Base-by-base conservation (phyloP, 2,888 invertebrate species). In the Nemapogon koenigi region DNA sequence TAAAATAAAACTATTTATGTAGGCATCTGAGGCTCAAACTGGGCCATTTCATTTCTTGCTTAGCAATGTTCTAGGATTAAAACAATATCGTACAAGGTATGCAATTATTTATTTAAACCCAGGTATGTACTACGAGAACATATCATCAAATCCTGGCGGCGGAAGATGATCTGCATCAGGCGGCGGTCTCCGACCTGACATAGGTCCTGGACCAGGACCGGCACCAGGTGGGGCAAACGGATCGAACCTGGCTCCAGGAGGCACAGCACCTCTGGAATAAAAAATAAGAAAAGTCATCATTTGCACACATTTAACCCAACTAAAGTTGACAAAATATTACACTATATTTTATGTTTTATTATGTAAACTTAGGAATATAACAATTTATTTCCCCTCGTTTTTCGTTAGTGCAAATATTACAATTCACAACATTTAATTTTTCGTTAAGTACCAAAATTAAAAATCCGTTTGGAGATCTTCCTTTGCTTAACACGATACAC, bases 241-340 rank as follows among this genome's bases (percentile, higher is more conserved):
- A 71, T 94, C 93, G 62, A 91, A 94, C 39, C 93, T 82, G 2
- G 92, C 90, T 10, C 91, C 90, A 1, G 91, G 91, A 1, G 90
- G 91, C 8, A 79, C 73, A 10, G 73, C 59, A 3, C 76, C 75
- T 50, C 87, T 88, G 61, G 28, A 60, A 60, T 41, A 39, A 39
- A 35, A 28, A 11, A n/a, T 28, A 13, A 28, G n/a, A n/a, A n/a
- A n/a, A n/a, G n/a, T n/a, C n/a, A n/a, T n/a, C n/a, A n/a, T n/a
- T 7, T 22, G 8, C 6, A 22, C 6, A 28, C 31, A 22, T 6
- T 22, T 8, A 22, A 22, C 8, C 6, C 6, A 22, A 22, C 8
- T 22, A 8, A 22, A 22, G 6, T 22, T 22, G n/a, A n/a, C n/a
- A n/a, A n/a, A n/a, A n/a, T n/a, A n/a, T n/a, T n/a, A n/a, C n/a